Percentiles rank a stretch among this genome's conserved stretches.
Conservation (phyloP, 1,140 invertebrate genomes). For the Drosophila lacertosa region DNA sequence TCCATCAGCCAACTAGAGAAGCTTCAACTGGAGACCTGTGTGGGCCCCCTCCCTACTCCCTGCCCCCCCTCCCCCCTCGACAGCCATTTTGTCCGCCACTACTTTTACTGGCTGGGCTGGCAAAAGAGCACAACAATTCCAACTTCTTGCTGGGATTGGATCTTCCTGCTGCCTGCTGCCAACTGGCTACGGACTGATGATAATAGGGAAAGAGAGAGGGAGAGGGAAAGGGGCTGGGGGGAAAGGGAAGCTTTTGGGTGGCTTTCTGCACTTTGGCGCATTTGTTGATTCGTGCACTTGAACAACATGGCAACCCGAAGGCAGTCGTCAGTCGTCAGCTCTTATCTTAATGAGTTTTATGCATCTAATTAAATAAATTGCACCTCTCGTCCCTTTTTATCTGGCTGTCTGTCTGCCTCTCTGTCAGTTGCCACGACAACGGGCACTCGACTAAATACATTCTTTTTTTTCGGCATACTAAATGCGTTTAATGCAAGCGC, state of each 20-base stretch:
- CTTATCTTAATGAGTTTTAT: constrained; percentile 83
- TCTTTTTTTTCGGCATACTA: constrained; percentile 12
- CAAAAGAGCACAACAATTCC: constrained; percentile 79
- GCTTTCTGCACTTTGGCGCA: constrained; percentile 71
- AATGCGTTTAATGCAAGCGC: constrained; percentile 26
- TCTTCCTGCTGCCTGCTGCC: constrained; percentile 44
- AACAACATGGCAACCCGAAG: constrained; percentile 47
- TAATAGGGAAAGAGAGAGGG: too few species aligned
- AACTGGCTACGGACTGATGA: too few species aligned
- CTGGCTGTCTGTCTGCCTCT: neutral
- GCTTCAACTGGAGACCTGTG: constrained; percentile 8
- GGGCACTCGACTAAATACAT: too few species aligned
- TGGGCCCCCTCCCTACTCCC: too few species aligned
- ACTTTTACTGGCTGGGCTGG: constrained; percentile 73
- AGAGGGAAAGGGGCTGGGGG: neutral
- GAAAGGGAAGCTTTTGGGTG: neutral
- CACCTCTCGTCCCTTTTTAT: too few species aligned
- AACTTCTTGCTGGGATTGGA: too few species aligned
- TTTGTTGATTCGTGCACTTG: constrained; percentile 80
- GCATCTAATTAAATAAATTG: constrained; percentile 83
- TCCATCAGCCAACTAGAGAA: constrained; percentile 14
- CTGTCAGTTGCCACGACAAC: constrained; percentile 64
- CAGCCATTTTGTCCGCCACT: constrained; percentile 44
- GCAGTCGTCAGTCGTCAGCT: constrained; percentile 52
- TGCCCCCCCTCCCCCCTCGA: constrained; percentile 12